Conservation (phyloP, 2,113 vertebrate species). For the Hippopotamus amphibius region DNA sequence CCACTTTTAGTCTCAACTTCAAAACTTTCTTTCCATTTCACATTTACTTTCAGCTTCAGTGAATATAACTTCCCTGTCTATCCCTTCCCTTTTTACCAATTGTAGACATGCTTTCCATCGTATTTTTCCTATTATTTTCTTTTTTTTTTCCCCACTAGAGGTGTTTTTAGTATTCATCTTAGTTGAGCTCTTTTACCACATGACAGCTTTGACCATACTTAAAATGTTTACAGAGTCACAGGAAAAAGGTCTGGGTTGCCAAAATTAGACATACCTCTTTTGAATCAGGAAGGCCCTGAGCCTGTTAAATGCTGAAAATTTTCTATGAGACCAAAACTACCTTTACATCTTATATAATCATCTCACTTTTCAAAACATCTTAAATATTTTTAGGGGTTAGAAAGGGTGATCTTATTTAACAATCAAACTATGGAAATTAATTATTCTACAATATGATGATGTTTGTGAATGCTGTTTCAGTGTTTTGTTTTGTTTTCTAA, state of each 20-base stretch:
- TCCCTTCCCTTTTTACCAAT: neutral
- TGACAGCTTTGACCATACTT: neutral
- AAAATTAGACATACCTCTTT: neutral
- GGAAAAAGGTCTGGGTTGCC: neutral
- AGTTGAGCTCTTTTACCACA: neutral
- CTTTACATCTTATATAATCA: neutral
- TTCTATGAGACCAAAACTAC: neutral
- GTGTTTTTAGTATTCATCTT: neutral
- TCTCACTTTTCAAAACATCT: neutral
- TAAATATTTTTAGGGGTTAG: neutral
- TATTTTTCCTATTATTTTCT: neutral
- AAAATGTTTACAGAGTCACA: neutral
- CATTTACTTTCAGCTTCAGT: neutral
- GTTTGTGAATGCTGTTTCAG: conserved; percentile 76
- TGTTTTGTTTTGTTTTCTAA: conserved; percentile 82
- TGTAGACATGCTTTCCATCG: neutral
- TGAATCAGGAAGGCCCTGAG: neutral
- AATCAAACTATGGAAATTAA: neutral
- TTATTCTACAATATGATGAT: neutral
- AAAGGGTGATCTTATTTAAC: conserved; percentile 2
- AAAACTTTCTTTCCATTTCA: neutral
- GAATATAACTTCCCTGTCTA: neutral
- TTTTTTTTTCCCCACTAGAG: neutral
- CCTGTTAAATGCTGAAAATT: neutral
- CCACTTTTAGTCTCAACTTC: neutral